These are phyloP conservation scores for Acropternis orthonyx DNA, from an alignment of 2,797 vertebrate genomes.

Conservation along the genomic window DNA sequence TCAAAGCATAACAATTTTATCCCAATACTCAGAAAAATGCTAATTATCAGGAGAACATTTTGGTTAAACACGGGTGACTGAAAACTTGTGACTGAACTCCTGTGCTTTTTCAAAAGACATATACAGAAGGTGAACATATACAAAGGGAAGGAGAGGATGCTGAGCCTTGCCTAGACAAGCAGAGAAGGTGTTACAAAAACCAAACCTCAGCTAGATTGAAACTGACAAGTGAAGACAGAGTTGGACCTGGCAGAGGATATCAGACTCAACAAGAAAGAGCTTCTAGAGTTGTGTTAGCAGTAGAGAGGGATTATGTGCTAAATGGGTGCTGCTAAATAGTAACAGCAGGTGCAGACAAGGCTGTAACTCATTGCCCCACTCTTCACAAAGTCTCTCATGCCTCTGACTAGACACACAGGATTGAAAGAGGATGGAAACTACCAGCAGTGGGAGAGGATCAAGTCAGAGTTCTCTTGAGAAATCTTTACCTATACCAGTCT, in stretches of 20 bases:
- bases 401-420: neutral
- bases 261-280: neutral
- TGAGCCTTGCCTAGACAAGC: neutral
- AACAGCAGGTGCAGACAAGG: neutral
- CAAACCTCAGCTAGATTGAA: neutral
- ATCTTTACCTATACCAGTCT: neutral
- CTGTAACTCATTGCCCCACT: neutral
- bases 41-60: neutral
- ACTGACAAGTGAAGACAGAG: neutral
- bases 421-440: neutral
- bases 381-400: neutral
- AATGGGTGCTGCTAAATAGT: neutral
- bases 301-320: neutral
- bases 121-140: neutral
- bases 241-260: neutral
- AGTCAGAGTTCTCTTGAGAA: neutral
- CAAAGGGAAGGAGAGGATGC: neutral
- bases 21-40: neutral
- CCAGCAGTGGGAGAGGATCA: neutral
- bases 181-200: neutral
- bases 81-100: neutral
- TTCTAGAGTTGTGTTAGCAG: neutral
- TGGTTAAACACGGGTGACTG: neutral
- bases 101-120: neutral
- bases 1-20: neutral